These are phyloP conservation scores for Sylvietta virens DNA, from an alignment of 2,113 vertebrate species.

Conservation along the genomic window DNA sequence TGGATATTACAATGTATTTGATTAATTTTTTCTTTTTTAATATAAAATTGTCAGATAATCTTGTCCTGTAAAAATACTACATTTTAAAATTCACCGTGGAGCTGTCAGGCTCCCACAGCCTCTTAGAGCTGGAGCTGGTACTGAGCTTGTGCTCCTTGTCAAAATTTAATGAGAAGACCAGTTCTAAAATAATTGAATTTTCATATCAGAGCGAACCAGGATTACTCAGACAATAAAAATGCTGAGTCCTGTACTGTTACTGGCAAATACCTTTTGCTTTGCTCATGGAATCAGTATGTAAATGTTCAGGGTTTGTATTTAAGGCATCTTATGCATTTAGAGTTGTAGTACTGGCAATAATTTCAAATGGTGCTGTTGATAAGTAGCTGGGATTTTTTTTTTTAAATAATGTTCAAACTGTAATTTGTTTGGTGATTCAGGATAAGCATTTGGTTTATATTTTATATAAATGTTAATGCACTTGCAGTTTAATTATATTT, in stretches of 20 bases:
- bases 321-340: conserved; percentile 98
- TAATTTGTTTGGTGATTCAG: conserved; percentile 99
- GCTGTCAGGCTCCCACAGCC: conserved; percentile 92
- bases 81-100: conserved; percentile 91
- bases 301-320: conserved; percentile 98
- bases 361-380: conserved; percentile 97
- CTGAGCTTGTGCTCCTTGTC: conserved; percentile 92
- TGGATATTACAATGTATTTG: conserved; percentile 94
- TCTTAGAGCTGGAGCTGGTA: conserved; percentile 89
- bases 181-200: conserved; percentile 99
- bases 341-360: conserved; percentile 94
- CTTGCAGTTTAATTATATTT: conserved; percentile 93
- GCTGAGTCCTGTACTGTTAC: conserved; percentile 99
- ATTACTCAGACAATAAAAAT: conserved; percentile 99
- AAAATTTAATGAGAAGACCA: conserved; percentile 97
- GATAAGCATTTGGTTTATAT: conserved; percentile 98
- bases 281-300: conserved; percentile 99
- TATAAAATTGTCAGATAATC: conserved; percentile 98
- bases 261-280: conserved; percentile 99
- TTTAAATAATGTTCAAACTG: conserved; percentile 88
- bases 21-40: conserved; percentile 98
- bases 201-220: conserved; percentile 99
- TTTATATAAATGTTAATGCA: conserved; percentile 90
- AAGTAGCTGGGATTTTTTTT: conserved; percentile 78
- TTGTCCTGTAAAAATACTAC: conserved; percentile 93